Evolutionary conservation across 2,888 invertebrate species (phyloP), one percentile per base, ranked within the genome.

Genomic region (Scaptomyza reducta): DNA sequence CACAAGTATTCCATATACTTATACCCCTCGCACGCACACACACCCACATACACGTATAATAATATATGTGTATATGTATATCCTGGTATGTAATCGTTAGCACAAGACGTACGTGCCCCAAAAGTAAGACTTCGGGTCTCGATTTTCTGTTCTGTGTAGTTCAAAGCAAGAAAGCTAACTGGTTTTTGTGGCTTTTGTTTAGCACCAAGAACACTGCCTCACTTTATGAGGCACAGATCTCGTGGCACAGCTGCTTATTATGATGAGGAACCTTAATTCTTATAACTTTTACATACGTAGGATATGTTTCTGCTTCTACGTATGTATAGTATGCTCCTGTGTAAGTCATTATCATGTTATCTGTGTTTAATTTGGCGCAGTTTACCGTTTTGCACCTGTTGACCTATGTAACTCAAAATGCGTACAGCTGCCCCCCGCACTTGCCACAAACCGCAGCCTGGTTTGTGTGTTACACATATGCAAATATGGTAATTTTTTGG

Each of bases 321-420:
- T 5, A 22, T 22, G 22, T 22, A 22, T 22, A 4, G 22, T 22
- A 22, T 22, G 22, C 22, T 22, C 27, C 27, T 27, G 27, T 27
- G 7, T 27, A 7, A 27, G 27, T 31, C 31, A 31, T 38, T 87
- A 81, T 73, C 63, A 65, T 75, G 66, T 87, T 85, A 85, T 85
- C 84, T 87, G 89, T 88, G 88, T 85, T 85, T 85, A 88, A 85
- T 85, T 85, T 88, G 71, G 56, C 68, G 74, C 88, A 87, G 87
- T 88, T 85, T 73, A 70, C 72, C 70, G 71, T 78, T 81, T 81
- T 76, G 86, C 84, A 85, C 84, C 84, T 85, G 88, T 87, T 88
- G 79, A 82, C 85, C 85, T 63, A 44, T 47, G 67, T 44, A 40
- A 13, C 53, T 41, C 0, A 38, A 33, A n/a, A 50, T 38, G 50